Evolutionary conservation across 2,113 vertebrate genomes (phyloP), one percentile per base, ranked within the genome.

Genomic region (Sphyrna mokarran): DNA sequence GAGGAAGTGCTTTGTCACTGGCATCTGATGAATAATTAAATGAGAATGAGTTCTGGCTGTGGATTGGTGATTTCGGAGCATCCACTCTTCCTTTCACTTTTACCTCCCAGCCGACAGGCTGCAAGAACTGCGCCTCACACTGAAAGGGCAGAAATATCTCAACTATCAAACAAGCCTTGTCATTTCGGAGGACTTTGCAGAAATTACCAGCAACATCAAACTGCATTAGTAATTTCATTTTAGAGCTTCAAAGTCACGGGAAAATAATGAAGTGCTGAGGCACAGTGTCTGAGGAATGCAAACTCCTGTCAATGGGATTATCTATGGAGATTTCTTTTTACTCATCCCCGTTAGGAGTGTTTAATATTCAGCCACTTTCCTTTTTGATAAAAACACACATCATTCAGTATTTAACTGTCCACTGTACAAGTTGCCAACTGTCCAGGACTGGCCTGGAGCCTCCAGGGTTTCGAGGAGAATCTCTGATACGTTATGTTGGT

Each of bases 121-220:
- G 69, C 94, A 95, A 26, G 69, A 76, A 22, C 13, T 1, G 48
- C 48, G 94, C 54, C 69, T 76, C 13, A 3, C 94, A 33, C 54
- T 69, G 43, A 95, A 95, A 95, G 94, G 94, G 69, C 94, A 95
- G 43, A 76, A 76, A 54, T 76, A 95, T 76, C 69, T 76, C 13
- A 43, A 29, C 40, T 95, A 76, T 95, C 94, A 95, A 95, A 76
- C 69, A 72, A 43, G 69, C 94, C 61, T 90, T 95, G 94, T 95
- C 94, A 95, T 95, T 95, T 48, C 66, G 13, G 1, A 43, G 69
- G 63, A 72, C 23, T 95, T 76, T 54, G 69, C 94, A 95, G 94
- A 95, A 95, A 95, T 95, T 95, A 95, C 94, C 68, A 95, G 69
- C 40, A 72, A 95, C 94, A 95, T 95, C 94, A 95, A 95, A 95